These are phyloP conservation scores for Pelmatolapia mariae DNA, from an alignment of 2,113 vertebrate species.

Conservation along the genomic window DNA sequence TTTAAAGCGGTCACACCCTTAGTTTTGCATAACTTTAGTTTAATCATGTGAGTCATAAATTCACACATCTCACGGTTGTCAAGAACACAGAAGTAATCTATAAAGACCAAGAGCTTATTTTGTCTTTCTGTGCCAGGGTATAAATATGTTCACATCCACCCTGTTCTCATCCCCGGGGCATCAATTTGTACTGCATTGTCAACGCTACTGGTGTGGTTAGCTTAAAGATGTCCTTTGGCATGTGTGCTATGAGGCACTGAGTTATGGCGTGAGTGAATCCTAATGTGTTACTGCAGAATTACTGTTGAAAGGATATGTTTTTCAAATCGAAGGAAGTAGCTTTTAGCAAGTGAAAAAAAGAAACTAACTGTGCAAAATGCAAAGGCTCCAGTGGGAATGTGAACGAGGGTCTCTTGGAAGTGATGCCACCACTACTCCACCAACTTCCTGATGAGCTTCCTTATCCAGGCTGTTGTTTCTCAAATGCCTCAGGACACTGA, in stretches of 20 bases:
- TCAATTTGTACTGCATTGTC: not conserved
- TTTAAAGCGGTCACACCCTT: not conserved
- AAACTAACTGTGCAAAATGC: not conserved
- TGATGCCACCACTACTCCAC: not conserved
- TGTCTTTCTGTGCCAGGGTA: not conserved
- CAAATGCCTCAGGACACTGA: not conserved
- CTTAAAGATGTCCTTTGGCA: not conserved
- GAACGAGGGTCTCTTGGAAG: not conserved
- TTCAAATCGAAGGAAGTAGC: not conserved
- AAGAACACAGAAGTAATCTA: not conserved
- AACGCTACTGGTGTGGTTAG: not conserved
- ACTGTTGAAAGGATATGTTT: not conserved
- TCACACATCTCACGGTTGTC: not conserved
- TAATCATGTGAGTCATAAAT: not conserved
- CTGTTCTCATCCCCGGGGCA: not conserved
- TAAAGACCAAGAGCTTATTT: accelerated
- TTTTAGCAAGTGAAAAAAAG: not conserved
- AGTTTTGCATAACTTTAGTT: not conserved
- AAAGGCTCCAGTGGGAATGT: not conserved
- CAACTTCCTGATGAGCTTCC: not conserved
- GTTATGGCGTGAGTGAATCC: accelerated
- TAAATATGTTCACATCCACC: not conserved
- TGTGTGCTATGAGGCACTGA: not conserved
- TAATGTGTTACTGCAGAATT: not conserved
- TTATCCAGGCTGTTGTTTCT: not conserved